These are phyloP conservation scores for Mormyrus iriodes DNA, from an alignment of 2,113 vertebrate genomes.

Conservation along the genomic window DNA sequence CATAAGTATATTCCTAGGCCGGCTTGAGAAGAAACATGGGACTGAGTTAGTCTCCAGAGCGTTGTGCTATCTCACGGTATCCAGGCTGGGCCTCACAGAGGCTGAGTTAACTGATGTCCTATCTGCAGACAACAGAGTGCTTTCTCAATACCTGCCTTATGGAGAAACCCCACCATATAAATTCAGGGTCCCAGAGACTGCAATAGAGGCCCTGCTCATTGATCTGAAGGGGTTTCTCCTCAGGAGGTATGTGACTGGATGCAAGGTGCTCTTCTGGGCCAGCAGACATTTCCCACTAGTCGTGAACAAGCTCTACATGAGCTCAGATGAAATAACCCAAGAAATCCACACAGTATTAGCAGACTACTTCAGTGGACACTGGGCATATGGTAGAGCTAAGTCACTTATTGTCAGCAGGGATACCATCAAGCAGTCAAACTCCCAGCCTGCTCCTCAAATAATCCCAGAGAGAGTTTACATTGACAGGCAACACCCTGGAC, in stretches of 20 bases:
- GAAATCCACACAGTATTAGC: slow-evolving; percentile 51
- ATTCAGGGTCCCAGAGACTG: slow-evolving; percentile 48
- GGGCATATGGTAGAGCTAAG: slow-evolving; percentile 48
- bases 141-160: slow-evolving; percentile 29
- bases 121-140: slow-evolving; percentile 45
- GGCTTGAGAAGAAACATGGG: slow-evolving; percentile 59
- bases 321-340: slow-evolving; percentile 26
- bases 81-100: slow-evolving; percentile 58
- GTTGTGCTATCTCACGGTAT: slow-evolving; percentile 57
- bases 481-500: slow-evolving; percentile 48
- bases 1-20: slow-evolving; percentile 52
- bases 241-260: slow-evolving; percentile 41
- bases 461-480: slow-evolving; percentile 22
- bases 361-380: slow-evolving; percentile 55
- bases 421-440: slow-evolving; percentile 1
- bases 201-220: slow-evolving; percentile 54
- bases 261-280: slow-evolving; percentile 55
- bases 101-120: slow-evolving; percentile 62
- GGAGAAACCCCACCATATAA: slow-evolving; percentile 13
- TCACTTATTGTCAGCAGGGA: slow-evolving; percentile 26
- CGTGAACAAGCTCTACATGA: slow-evolving; percentile 52
- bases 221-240: slow-evolving; percentile 58
- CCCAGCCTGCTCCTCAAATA: background rate
- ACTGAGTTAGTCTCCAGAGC: slow-evolving; percentile 41
- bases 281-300: slow-evolving; percentile 61